Conservation (phyloP, 1,140 invertebrate species). For the Drosophila lowei region DNA sequence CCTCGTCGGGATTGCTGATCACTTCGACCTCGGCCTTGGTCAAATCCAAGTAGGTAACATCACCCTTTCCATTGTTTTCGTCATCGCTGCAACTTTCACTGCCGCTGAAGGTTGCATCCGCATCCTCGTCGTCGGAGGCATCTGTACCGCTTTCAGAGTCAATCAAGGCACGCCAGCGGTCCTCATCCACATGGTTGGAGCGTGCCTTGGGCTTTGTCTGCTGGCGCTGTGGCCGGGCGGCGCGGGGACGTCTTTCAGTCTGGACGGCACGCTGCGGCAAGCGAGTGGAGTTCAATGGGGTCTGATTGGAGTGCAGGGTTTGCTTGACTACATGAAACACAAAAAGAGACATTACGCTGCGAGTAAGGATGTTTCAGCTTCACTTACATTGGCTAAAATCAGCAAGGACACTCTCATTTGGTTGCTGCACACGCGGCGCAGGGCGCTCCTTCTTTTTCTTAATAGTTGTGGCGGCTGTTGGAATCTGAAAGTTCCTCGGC, state of each 20-base stretch:
- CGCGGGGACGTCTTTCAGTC: conserved; percentile 17
- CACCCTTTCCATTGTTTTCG: background rate
- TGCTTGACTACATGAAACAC: conserved; percentile 47
- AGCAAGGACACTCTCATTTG: conserved; percentile 60
- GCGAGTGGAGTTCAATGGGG: conserved; percentile 65
- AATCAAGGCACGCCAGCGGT: conserved; percentile 65
- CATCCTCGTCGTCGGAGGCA: conserved; percentile 65
- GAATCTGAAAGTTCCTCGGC: conserved; percentile 19
- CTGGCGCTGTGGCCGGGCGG: background rate
- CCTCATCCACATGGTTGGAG: conserved; percentile 45
- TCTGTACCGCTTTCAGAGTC: conserved; percentile 60
- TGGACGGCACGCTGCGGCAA: conserved; percentile 27
- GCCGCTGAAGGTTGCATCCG: conserved; percentile 33
- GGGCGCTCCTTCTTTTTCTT: conserved; percentile 8
- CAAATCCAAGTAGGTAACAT: conserved; percentile 70
- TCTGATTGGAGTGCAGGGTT: conserved; percentile 48
- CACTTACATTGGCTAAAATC: conserved; percentile 74
- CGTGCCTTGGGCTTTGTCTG: conserved; percentile 21
- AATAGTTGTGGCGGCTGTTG: conserved; percentile 8
- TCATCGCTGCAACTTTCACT: conserved; percentile 1
- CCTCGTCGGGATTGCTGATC: conserved; percentile 40
- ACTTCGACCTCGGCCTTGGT: conserved; percentile 66
- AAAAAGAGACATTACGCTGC: background rate
- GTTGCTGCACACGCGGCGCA: background rate
- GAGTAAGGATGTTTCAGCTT: background rate